Evolutionary conservation across 1,140 invertebrate species (phyloP).

Genomic region (Sycophila sp.): DNA sequence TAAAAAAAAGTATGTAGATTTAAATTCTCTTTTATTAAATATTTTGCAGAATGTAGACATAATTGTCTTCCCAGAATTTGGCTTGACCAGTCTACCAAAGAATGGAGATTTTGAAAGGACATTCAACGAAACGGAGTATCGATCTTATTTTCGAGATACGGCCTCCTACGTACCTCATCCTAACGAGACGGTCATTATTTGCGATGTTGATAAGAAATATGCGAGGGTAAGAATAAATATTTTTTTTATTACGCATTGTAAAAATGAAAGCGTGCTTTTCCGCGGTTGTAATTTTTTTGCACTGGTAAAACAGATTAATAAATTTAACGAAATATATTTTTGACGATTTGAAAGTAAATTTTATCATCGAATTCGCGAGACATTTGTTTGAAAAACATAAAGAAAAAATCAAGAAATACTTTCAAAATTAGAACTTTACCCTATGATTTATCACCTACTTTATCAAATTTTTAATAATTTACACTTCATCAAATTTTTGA

Average conservation of each 20-base stretch:
- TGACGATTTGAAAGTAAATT: not conserved
- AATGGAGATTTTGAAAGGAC: slow-evolving; percentile 47
- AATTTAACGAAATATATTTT: too few species aligned
- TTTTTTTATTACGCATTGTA: not conserved
- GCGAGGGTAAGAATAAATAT: not conserved
- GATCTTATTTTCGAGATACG: slow-evolving; percentile 17
- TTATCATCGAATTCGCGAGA: not conserved
- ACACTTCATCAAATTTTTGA: too few species aligned
- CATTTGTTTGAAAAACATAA: too few species aligned
- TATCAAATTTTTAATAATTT: too few species aligned
- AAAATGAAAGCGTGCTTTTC: not conserved
- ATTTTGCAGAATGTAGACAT: slow-evolving; percentile 75
- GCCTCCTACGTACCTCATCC: slow-evolving; percentile 46
- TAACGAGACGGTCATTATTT: slow-evolving; percentile 40
- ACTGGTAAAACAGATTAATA: too few species aligned
- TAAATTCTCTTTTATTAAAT: not conserved
- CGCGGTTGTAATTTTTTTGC: not conserved
- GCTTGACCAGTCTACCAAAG: slow-evolving; percentile 61
- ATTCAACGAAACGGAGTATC: slow-evolving; percentile 58
- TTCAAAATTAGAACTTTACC: too few species aligned
- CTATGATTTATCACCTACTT: too few species aligned
- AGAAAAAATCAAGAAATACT: too few species aligned
- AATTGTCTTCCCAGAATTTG: slow-evolving; percentile 85
- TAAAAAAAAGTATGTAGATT: not conserved
- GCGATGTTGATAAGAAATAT: slow-evolving; percentile 28